These are phyloP conservation scores for Amazona finschi DNA, from an alignment of 2,797 vertebrate genomes.

Conservation along the genomic window DNA sequence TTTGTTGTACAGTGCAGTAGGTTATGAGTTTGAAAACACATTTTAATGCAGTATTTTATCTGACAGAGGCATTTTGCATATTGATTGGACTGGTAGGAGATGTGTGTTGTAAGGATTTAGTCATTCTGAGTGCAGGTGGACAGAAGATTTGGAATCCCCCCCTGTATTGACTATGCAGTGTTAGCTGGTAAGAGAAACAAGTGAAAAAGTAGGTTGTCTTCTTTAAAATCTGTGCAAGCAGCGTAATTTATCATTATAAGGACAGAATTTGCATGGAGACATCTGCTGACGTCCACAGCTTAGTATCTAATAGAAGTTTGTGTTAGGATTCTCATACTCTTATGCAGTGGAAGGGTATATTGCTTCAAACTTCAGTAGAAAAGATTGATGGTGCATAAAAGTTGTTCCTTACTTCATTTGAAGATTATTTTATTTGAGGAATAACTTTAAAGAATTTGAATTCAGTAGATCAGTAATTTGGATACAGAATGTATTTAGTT, in stretches of 20 bases:
- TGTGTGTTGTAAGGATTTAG: neutral
- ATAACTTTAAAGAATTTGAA: neutral
- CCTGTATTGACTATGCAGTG: neutral
- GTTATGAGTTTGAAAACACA: conserved; percentile 53
- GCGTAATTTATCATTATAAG: neutral
- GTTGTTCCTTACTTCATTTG: neutral
- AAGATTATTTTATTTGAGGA: neutral
- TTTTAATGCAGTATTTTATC: conserved; percentile 37
- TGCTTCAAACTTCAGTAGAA: neutral
- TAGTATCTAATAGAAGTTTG: neutral
- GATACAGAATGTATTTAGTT: neutral
- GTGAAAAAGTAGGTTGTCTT: neutral
- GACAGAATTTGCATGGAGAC: neutral
- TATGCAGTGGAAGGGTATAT: neutral
- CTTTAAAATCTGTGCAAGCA: neutral
- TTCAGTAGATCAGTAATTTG: neutral
- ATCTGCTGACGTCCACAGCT: neutral
- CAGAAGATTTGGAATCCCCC: neutral
- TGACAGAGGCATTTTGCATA: neutral
- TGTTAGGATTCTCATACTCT: neutral
- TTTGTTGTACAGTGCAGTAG: conserved; percentile 62
- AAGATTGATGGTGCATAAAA: neutral
- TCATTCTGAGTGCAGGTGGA: neutral
- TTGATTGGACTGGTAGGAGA: neutral
- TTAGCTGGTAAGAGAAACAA: neutral